Evolutionary conservation across 2,888 invertebrate species (phyloP).

Genomic region (Agrilus cyanescens): DNA sequence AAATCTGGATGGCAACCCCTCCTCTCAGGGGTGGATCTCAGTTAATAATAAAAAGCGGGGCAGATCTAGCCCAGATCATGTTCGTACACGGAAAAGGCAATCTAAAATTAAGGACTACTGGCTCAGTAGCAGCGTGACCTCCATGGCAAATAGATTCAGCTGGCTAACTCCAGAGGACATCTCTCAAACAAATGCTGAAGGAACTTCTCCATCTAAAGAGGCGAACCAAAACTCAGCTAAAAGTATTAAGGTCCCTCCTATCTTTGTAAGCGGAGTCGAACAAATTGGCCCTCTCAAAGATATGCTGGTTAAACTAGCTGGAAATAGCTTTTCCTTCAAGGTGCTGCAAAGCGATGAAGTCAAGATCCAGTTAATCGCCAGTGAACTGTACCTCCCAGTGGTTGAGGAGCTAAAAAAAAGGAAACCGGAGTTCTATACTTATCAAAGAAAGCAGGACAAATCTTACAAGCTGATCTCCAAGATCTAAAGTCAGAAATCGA

Average conservation of each 20-base stretch:
- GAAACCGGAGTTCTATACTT: conserved; percentile 11
- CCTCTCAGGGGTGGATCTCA: no score
- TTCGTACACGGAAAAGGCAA: not conserved
- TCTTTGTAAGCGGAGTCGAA: conserved; percentile 4
- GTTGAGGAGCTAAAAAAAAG: conserved; percentile 8
- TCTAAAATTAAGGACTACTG: conserved; percentile 1
- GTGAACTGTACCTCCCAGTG: conserved; percentile 9
- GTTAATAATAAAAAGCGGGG: not conserved
- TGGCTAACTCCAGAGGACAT: not conserved
- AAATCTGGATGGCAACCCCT: no score
- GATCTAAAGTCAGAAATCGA: conserved; percentile 9
- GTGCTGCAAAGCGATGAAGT: conserved; percentile 8
- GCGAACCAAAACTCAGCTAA: not conserved
- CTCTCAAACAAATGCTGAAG: not conserved
- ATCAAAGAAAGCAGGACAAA: conserved; percentile 12
- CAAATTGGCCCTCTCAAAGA: conserved; percentile 4
- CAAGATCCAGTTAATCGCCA: conserved; percentile 6
- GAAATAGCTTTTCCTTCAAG: conserved; percentile 5
- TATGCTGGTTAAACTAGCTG: conserved; percentile 4
- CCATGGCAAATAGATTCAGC: not conserved
- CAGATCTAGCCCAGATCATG: not conserved
- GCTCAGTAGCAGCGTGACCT: conserved; percentile 1
- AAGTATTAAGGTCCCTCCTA: conserved; percentile 3
- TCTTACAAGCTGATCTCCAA: conserved; percentile 7
- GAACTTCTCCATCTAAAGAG: not conserved